These are phyloP conservation scores for Drosophila vallismaia DNA, from an alignment of 2,888 invertebrate species.

Conservation along the genomic window DNA sequence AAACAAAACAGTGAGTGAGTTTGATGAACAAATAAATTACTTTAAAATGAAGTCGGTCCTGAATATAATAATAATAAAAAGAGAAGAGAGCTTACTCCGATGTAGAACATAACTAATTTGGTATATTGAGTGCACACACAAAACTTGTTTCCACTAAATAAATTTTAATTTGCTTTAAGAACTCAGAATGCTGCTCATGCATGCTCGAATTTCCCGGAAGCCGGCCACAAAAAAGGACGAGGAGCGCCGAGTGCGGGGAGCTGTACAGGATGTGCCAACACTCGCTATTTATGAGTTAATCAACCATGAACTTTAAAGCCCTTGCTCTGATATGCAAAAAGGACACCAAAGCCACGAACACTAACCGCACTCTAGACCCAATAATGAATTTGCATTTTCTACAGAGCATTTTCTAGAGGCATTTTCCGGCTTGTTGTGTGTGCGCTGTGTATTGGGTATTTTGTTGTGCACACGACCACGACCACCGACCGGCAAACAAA, in stretches of 20 bases:
- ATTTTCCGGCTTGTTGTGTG: slow-evolving; percentile 38
- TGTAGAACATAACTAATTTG: slow-evolving; percentile 23
- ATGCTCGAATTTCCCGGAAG: slow-evolving; percentile 35
- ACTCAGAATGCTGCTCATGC: slow-evolving; percentile 27
- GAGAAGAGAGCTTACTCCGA: background rate
- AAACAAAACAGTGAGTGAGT: background rate
- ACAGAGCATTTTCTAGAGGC: slow-evolving; percentile 30
- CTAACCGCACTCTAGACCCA: slow-evolving; percentile 34
- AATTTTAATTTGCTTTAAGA: slow-evolving; percentile 53
- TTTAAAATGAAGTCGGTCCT: background rate
- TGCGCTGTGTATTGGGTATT: slow-evolving; percentile 1
- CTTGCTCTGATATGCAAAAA: slow-evolving; percentile 43
- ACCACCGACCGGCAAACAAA: slow-evolving; percentile 13
- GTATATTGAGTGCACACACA: slow-evolving; percentile 34
- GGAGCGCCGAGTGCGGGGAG: background rate
- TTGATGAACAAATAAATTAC: slow-evolving; percentile 5
- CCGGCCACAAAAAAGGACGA: slow-evolving; percentile 20
- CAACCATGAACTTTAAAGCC: slow-evolving; percentile 57
- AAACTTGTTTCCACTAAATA: slow-evolving; percentile 56
- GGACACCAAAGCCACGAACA: slow-evolving; percentile 42
- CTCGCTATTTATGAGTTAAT: slow-evolving; percentile 56
- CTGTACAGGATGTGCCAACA: slow-evolving; percentile 28
- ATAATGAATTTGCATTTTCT: slow-evolving; percentile 69
- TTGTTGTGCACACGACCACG: slow-evolving; percentile 16
- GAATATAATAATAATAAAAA: background rate